phyloP scores from a whole-genome alignment of 2,113 vertebrate genomes.

The Vidua chalybeata region DNA sequence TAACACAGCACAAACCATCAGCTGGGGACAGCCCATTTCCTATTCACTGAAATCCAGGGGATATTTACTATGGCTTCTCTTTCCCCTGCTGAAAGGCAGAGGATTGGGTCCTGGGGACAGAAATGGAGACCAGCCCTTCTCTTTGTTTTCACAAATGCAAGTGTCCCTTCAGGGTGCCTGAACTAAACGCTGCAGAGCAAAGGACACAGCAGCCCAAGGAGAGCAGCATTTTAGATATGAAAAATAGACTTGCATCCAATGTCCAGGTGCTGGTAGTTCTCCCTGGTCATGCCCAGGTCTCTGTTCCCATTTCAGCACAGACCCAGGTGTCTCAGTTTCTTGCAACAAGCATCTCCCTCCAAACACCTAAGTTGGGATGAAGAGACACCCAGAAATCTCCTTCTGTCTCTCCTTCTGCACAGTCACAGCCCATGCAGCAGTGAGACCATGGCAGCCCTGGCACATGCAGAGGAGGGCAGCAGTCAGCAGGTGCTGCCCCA shows the following conservation, averaged over 20 bases:
- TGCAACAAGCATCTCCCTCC: not conserved
- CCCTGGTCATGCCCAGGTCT: not conserved
- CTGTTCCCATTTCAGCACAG: not conserved
- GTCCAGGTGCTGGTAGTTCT: not conserved
- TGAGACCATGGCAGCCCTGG: not conserved
- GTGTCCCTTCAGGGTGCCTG: not conserved
- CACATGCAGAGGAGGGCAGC: not conserved
- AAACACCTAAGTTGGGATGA: not conserved
- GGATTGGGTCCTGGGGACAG: not conserved
- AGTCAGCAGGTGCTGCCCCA: not conserved
- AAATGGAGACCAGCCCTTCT: not conserved
- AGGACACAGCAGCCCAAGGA: not conserved
- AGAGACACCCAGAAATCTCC: not conserved
- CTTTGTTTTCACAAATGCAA: not conserved
- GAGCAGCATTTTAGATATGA: not conserved
- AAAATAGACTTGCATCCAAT: not conserved
- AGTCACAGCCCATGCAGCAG: not conserved
- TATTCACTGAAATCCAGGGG: not conserved
- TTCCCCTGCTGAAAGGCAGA: not conserved
- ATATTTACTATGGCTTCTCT: not conserved
- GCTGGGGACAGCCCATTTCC: not conserved
- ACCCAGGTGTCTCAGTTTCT: not conserved
- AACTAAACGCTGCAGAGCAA: not conserved
- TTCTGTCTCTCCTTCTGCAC: not conserved
- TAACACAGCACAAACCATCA: not conserved